Conservation (phyloP, 53 echinoderm and acorn worm species). For the Patiria pectinifera region DNA sequence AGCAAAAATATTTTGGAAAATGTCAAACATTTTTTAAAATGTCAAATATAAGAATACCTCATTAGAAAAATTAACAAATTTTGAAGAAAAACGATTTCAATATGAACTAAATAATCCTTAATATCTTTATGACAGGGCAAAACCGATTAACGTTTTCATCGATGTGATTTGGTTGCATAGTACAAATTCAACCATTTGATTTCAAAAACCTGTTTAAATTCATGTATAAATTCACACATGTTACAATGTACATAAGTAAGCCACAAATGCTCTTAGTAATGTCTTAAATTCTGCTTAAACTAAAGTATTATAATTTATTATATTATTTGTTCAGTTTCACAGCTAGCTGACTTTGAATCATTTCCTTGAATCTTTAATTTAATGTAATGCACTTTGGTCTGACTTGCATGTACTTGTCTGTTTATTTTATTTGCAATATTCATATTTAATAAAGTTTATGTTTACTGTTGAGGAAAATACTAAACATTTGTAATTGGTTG, state of each 20-base stretch:
- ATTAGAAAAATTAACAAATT: no score
- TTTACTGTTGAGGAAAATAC: not conserved
- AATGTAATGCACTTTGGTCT: slow-evolving; percentile 29
- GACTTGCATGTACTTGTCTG: not conserved
- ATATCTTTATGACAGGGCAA: no score
- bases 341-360: slow-evolving; percentile 25
- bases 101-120: no score
- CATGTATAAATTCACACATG: not conserved
- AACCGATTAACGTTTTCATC: no score
- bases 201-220: not conserved
- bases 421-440: slow-evolving; percentile 51
- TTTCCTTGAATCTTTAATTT: not conserved
- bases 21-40: no score
- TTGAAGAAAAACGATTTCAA: no score
- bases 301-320: not conserved
- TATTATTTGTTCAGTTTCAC: slow-evolving; percentile 35
- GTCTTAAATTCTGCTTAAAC: slow-evolving; percentile 7
- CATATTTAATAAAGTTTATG: slow-evolving; percentile 40
- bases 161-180: no score
- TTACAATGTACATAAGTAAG: slow-evolving; percentile 7
- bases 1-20: no score
- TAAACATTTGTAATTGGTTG: no score
- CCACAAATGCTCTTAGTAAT: not conserved
- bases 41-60: no score
- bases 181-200: not conserved